Evolutionary conservation across 2,888 invertebrate genomes (phyloP).

Genomic region (Lepidochrysops patricia): DNA sequence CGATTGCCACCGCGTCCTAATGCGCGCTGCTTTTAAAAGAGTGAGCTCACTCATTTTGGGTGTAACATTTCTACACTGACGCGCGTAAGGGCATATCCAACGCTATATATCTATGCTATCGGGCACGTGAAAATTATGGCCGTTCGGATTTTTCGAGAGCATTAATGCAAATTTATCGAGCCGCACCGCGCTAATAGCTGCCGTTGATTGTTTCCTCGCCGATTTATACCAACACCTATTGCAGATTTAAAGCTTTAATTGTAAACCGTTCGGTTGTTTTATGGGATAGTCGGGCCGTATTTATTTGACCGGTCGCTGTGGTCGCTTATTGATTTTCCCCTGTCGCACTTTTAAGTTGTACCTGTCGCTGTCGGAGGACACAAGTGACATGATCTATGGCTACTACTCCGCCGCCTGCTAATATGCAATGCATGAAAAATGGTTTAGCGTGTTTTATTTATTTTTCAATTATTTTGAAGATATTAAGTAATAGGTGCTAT

Average conservation of each 20-base stretch:
- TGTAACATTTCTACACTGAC: too few species aligned
- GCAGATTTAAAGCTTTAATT: conserved; percentile 75
- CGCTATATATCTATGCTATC: too few species aligned
- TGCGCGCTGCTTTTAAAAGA: too few species aligned
- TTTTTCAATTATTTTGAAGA: background rate
- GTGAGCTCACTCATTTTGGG: too few species aligned
- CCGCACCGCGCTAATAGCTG: conserved; percentile 71
- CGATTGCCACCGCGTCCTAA: too few species aligned
- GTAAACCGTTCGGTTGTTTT: conserved; percentile 73
- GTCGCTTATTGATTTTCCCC: conserved; percentile 66
- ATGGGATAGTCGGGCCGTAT: conserved; percentile 70
- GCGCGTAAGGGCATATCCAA: too few species aligned
- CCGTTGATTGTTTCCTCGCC: conserved; percentile 72
- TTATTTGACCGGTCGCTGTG: conserved; percentile 61
- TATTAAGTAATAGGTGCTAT: too few species aligned
- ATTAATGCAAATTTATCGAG: conserved; percentile 75
- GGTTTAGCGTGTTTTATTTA: conserved; percentile 2
- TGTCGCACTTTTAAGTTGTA: conserved; percentile 42
- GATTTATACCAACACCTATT: conserved; percentile 75
- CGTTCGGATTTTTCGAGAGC: conserved; percentile 70
- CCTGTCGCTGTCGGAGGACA: conserved; percentile 34
- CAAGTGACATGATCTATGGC: conserved; percentile 36
- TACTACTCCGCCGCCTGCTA: conserved; percentile 23
- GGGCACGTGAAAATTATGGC: conserved; percentile 69
- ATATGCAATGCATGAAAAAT: conserved; percentile 25